These are phyloP conservation scores for Lytechinus variegatus DNA, from an alignment of 35 echinoderm and acorn worm genomes.

Conservation along the genomic window DNA sequence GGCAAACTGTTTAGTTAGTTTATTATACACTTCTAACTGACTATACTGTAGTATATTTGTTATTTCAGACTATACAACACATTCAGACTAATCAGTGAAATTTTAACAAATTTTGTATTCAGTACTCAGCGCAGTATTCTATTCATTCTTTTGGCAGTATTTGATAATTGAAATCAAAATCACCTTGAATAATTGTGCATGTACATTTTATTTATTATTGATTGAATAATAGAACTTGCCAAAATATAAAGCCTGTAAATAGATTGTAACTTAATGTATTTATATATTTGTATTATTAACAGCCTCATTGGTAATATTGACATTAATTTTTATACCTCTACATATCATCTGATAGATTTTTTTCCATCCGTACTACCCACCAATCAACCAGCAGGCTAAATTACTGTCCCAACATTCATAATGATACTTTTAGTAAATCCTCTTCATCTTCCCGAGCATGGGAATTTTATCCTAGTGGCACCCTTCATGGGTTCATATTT, in stretches of 20 bases:
- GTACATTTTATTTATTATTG: neutral
- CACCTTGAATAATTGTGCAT: constrained; percentile 3
- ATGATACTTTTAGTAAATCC: neutral
- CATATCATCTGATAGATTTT: neutral
- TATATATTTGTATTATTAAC: neutral
- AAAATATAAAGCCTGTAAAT: neutral
- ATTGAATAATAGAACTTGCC: neutral
- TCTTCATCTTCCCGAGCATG: neutral
- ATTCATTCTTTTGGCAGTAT: neutral
- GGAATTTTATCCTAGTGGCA: too few species aligned
- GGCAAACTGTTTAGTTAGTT: too few species aligned
- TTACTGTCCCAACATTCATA: neutral
- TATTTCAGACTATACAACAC: too few species aligned
- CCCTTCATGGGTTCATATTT: too few species aligned
- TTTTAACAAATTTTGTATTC: neutral
- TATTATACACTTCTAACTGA: too few species aligned
- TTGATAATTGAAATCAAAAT: neutral
- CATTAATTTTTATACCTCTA: neutral
- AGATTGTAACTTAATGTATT: neutral
- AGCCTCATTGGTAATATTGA: neutral
- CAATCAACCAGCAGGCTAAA: too few species aligned
- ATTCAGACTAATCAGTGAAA: neutral
- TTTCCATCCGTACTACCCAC: neutral
- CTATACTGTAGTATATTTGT: too few species aligned
- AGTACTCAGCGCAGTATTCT: neutral